Percentiles rank a stretch among this genome's conserved stretches.
Evolutionary conservation across 2,797 vertebrate species (phyloP).

Genomic region (Meda fulgida): DNA sequence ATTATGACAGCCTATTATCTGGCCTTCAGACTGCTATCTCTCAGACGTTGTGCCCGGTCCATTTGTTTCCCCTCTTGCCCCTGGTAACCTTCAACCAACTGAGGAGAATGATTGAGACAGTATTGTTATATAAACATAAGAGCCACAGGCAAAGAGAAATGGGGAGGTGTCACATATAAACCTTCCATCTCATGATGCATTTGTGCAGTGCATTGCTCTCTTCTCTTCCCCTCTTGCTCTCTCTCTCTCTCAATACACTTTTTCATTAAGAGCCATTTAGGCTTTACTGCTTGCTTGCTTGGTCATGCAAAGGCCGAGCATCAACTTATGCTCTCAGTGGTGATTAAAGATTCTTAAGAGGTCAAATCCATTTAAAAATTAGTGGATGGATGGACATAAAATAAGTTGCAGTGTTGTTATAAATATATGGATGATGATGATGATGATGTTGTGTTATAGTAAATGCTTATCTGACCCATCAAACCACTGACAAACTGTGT

Average conservation of each 20-base stretch:
- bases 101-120: constrained; percentile 84
- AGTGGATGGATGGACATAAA: constrained; percentile 1
- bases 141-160: constrained; percentile 82
- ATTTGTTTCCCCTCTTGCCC: constrained; percentile 85
- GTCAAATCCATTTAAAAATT: neutral
- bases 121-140: constrained; percentile 93
- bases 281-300: constrained; percentile 21
- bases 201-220: constrained; percentile 16
- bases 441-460: constrained; percentile 8
- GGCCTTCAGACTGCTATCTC: constrained; percentile 91
- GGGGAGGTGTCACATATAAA: constrained; percentile 26
- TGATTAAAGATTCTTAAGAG: constrained; percentile 26
- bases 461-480: constrained; percentile 1
- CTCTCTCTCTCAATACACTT: constrained; percentile 32
- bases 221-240: constrained; percentile 17
- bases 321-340: constrained; percentile 10
- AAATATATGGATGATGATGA: neutral
- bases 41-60: constrained; percentile 88
- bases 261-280: constrained; percentile 38
- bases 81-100: constrained; percentile 94
- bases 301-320: constrained; percentile 18
- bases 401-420: constrained; percentile 7
- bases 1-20: constrained; percentile 96
- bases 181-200: constrained; percentile 40
- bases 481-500: neutral